Percentiles rank a stretch among this genome's conserved stretches.
Conservation (phyloP, 2,888 invertebrate genomes). For the Ptychoptera contaminata region DNA sequence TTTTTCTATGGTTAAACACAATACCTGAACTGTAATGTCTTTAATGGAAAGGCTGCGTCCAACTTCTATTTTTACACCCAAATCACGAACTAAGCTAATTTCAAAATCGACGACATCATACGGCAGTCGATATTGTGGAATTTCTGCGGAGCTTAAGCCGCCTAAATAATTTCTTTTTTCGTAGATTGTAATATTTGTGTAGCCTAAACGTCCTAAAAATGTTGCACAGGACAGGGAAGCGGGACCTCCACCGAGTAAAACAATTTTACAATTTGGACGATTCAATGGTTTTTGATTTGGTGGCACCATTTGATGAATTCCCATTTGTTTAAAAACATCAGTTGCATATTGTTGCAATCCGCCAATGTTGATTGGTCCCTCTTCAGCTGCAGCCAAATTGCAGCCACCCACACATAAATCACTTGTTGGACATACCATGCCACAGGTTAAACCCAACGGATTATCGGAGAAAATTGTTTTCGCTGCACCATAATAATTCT, state of each 20-base stretch:
- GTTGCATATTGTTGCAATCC: conserved; percentile 96
- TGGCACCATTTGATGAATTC: conserved; percentile 70
- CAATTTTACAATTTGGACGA: conserved; percentile 45
- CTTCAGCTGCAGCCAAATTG: conserved; percentile 89
- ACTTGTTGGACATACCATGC: conserved; percentile 98
- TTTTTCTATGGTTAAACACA: not conserved
- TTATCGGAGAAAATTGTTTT: conserved; percentile 95
- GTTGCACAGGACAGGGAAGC: conserved; percentile 94
- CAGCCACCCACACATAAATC: conserved; percentile 97
- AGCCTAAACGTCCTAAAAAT: conserved; percentile 85
- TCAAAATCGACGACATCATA: conserved; percentile 87
- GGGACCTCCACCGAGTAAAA: conserved; percentile 87
- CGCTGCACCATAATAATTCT: conserved; percentile 97
- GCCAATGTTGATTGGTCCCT: conserved; percentile 97
- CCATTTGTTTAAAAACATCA: conserved; percentile 92
- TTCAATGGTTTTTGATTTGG: conserved; percentile 43
- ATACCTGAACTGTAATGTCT: conserved; percentile 57
- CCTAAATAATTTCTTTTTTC: conserved; percentile 79
- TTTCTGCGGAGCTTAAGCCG: conserved; percentile 88
- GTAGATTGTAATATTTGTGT: conserved; percentile 78
- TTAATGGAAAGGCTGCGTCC: conserved; percentile 52
- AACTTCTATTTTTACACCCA: conserved; percentile 77
- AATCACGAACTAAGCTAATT: conserved; percentile 73
- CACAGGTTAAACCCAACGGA: conserved; percentile 86
- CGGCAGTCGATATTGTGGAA: conserved; percentile 93